A percentile compares a stretch with the other conserved stretches of the same genome.
phyloP scores from a whole-genome alignment of 2,888 invertebrate species.

The Boloria euphrosyne region DNA sequence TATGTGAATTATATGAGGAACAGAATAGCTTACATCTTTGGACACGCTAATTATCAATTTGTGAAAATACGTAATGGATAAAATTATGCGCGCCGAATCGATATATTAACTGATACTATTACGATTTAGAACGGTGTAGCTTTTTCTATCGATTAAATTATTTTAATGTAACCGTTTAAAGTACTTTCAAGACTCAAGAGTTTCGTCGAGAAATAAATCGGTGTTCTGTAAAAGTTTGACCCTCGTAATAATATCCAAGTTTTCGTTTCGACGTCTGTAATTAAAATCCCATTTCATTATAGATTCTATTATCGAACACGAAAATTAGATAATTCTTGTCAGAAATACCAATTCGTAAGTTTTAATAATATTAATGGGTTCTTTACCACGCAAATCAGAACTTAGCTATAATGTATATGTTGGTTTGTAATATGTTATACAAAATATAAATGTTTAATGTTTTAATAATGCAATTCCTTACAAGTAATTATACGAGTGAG shows the following conservation, averaged over 20 bases:
- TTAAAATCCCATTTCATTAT: constrained; percentile 68
- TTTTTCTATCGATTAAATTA: constrained; percentile 58
- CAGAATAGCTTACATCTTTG: constrained; percentile 50
- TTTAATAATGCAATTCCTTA: no score
- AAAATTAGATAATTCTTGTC: constrained; percentile 16
- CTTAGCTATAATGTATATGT: no score
- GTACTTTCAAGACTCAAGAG: constrained; percentile 55
- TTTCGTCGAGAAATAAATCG: constrained; percentile 57
- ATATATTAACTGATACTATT: constrained; percentile 63
- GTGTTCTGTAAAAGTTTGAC: constrained; percentile 64
- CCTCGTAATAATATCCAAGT: constrained; percentile 60
- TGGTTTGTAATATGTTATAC: no score
- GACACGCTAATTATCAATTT: constrained; percentile 67
- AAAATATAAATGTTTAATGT: no score
- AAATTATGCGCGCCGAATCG: constrained; percentile 70
- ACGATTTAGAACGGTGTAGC: constrained; percentile 61
- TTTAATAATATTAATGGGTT: constrained; percentile 1
- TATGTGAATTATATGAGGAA: constrained; percentile 46
- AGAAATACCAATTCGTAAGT: constrained; percentile 3
- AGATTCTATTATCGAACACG: constrained; percentile 47
- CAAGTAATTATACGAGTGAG: no score
- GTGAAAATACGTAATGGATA: constrained; percentile 63
- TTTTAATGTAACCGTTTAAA: constrained; percentile 30
- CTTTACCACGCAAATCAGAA: no score
- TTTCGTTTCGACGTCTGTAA: constrained; percentile 66